Conservation (phyloP, 1,140 invertebrate species). For the Apis laboriosa region DNA sequence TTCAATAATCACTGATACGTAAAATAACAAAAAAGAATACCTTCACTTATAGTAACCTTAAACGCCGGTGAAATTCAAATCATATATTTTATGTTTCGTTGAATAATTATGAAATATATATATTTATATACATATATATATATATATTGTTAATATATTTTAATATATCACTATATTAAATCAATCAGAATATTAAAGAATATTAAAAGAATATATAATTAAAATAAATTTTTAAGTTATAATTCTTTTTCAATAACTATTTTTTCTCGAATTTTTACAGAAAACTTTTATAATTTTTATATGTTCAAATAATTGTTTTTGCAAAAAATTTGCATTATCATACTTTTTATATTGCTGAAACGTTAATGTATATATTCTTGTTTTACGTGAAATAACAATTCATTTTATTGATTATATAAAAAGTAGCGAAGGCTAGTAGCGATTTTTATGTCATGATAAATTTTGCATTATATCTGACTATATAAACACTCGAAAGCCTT, state of each 20-base stretch:
- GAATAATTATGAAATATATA: neutral
- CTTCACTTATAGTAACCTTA: neutral
- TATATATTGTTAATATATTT: neutral
- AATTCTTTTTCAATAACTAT: neutral
- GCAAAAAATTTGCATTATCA: neutral
- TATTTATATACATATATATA: too few relatives aligned
- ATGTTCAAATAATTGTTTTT: constrained; percentile 19
- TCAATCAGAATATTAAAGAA: neutral
- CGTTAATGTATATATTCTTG: neutral
- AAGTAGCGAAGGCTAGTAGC: constrained; percentile 56
- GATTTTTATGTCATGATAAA: constrained; percentile 53
- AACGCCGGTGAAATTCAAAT: constrained; percentile 19
- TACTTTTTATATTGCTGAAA: neutral
- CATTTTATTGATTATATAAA: constrained; percentile 40
- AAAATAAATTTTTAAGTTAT: too few relatives aligned
- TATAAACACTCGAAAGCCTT: constrained; percentile 45
- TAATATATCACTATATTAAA: neutral
- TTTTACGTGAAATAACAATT: neutral
- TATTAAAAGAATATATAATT: neutral
- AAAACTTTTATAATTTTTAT: neutral
- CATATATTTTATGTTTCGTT: neutral
- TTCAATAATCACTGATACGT: constrained; percentile 17
- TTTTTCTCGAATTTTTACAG: neutral
- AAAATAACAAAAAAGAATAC: constrained; percentile 18
- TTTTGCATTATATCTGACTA: constrained; percentile 40